Evolutionary conservation across 1,140 invertebrate genomes (phyloP).

Genomic region (Pissodes strobi): DNA sequence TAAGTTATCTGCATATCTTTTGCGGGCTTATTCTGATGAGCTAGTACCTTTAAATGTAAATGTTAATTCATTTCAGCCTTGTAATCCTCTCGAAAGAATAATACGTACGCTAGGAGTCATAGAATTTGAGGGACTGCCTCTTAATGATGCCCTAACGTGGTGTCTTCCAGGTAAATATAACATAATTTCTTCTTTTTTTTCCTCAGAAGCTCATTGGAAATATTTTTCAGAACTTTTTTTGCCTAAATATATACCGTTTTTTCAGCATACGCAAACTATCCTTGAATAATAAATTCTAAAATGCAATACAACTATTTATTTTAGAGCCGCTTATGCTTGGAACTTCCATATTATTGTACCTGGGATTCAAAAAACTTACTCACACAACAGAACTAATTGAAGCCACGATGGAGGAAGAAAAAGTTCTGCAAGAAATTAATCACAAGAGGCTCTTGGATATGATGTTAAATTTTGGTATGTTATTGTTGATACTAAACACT

Average conservation of each 20-base stretch:
- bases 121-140: neutral
- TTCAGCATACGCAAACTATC: too few relatives aligned
- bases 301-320: neutral
- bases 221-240: too few relatives aligned
- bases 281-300: neutral
- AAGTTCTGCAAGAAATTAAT: neutral
- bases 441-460: neutral
- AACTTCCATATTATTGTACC: too few relatives aligned
- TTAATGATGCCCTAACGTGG: neutral
- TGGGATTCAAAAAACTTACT: too few relatives aligned
- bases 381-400: too few relatives aligned
- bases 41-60: neutral
- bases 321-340: conserved; percentile 8
- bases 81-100: neutral
- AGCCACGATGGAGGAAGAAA: too few relatives aligned
- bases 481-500: too few relatives aligned
- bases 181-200: neutral
- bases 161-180: neutral
- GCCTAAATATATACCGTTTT: too few relatives aligned
- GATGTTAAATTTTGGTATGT: conserved; percentile 3
- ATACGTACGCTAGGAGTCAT: conserved; percentile 3
- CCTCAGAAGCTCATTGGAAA: too few relatives aligned
- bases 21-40: too few relatives aligned
- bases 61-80: neutral
- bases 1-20: too few relatives aligned